Evolutionary conservation across 2,888 invertebrate genomes (phyloP).

Genomic region (Caenorhabditis macrosperma): DNA sequence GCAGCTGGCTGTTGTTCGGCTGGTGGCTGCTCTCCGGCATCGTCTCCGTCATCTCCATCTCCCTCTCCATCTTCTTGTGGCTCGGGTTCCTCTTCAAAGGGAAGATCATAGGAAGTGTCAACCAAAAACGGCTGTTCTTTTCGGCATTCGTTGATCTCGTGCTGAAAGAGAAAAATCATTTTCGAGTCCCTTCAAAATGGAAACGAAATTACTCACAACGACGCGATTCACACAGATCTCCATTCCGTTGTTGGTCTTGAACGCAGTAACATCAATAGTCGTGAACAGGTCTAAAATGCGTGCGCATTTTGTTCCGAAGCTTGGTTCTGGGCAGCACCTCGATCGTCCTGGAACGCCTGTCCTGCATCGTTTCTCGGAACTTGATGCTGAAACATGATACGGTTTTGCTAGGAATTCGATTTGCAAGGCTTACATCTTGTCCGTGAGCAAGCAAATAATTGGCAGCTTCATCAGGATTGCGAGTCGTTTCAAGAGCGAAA

Average conservation of each 20-base stretch:
- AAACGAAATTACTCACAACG: slow-evolving; percentile 56
- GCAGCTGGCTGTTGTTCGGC: not conserved
- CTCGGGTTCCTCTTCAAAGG: slow-evolving; percentile 41
- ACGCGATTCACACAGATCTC: slow-evolving; percentile 87
- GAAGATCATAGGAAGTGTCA: slow-evolving; percentile 66
- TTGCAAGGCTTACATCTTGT: slow-evolving; percentile 30
- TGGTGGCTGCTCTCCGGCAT: not conserved
- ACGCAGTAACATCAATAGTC: slow-evolving; percentile 90
- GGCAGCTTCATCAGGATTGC: slow-evolving; percentile 57
- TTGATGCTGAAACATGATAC: not conserved
- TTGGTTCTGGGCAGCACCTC: not conserved
- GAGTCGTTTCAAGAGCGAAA: slow-evolving; percentile 59
- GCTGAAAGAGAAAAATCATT: too few species aligned
- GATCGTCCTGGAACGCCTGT: too few species aligned
- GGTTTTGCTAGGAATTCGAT: too few species aligned
- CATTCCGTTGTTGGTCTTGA: slow-evolving; percentile 89
- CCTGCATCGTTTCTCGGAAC: not conserved
- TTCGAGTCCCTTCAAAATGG: too few species aligned
- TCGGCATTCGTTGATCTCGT: slow-evolving; percentile 87
- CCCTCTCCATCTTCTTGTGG: not conserved
- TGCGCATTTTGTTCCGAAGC: slow-evolving; percentile 85
- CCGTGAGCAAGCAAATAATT: slow-evolving; percentile 50
- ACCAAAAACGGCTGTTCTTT: slow-evolving; percentile 88
- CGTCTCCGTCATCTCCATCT: not conserved
- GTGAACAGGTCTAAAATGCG: slow-evolving; percentile 92